Percentiles rank a stretch among this genome's conserved stretches.
Conservation (phyloP, 2,113 vertebrate genomes). For the Rynchops niger region DNA sequence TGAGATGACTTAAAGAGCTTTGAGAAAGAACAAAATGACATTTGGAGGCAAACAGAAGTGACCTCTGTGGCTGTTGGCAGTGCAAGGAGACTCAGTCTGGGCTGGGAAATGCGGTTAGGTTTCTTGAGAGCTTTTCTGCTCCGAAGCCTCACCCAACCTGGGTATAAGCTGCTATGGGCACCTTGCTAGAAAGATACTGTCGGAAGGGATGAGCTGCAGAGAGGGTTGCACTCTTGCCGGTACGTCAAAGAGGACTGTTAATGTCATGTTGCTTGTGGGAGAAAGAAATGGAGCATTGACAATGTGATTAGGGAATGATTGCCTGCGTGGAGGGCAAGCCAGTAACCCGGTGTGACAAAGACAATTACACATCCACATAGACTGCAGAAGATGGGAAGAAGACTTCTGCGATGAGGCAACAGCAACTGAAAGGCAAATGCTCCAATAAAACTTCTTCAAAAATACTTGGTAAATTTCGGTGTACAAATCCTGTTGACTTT, state of each 20-base stretch:
- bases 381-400: not conserved
- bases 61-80: not conserved
- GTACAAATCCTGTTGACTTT: not conserved
- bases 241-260: not conserved
- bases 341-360: not conserved
- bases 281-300: constrained; percentile 3
- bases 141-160: not conserved
- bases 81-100: not conserved
- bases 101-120: not conserved
- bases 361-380: not conserved
- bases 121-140: not conserved
- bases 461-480: not conserved
- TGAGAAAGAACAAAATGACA: not conserved
- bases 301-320: constrained; percentile 1
- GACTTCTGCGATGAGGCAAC: not conserved
- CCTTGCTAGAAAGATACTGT: not conserved
- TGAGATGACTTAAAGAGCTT: not conserved
- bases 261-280: not conserved
- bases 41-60: not conserved
- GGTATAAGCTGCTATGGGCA: not conserved
- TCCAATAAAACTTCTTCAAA: not conserved
- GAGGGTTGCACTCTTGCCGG: not conserved
- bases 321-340: not conserved
- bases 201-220: not conserved
- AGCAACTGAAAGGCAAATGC: not conserved